Evolutionary conservation across 1,140 invertebrate species (phyloP).

Genomic region (Drosophila rufa): DNA sequence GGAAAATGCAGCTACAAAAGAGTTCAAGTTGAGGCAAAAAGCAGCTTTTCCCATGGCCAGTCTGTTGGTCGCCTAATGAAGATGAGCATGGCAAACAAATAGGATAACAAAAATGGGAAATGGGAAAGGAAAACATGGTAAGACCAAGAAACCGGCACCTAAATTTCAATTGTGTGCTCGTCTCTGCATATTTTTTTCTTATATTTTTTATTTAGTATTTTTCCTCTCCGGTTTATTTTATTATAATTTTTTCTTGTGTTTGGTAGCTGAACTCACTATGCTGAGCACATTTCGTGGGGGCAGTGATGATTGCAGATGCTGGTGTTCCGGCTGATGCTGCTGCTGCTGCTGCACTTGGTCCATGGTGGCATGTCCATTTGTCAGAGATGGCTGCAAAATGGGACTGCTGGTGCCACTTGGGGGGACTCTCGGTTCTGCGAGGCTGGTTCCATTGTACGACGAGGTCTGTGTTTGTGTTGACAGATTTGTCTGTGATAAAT

Average conservation of each 20-base stretch:
- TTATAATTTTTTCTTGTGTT: conserved; percentile 68
- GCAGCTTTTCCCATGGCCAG: conserved; percentile 38
- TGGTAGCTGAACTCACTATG: conserved; percentile 74
- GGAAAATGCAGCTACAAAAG: conserved; percentile 36
- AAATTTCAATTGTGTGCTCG: conserved; percentile 76
- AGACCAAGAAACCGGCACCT: conserved; percentile 66
- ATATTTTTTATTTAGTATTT: conserved; percentile 13
- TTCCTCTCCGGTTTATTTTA: conserved; percentile 70
- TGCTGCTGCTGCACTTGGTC: conserved; percentile 69
- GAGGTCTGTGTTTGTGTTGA: conserved; percentile 79
- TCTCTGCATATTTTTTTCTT: conserved; percentile 23
- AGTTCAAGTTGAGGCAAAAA: conserved; percentile 48
- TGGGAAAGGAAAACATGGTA: conserved; percentile 52
- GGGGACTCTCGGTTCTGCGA: conserved; percentile 47
- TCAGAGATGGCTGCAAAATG: conserved; percentile 66
- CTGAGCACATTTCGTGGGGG: conserved; percentile 79
- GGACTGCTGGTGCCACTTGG: conserved; percentile 16
- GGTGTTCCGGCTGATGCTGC: conserved; percentile 64
- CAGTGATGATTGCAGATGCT: conserved; percentile 59
- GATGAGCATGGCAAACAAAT: conserved; percentile 47
- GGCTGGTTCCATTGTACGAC: conserved; percentile 66
- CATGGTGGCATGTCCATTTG: conserved; percentile 79
- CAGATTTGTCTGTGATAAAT: conserved; percentile 85
- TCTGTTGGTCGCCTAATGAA: conserved; percentile 57
- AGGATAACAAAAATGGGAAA: conserved; percentile 21